Conservation (phyloP, 2,797 vertebrate species). For the Decapterus maruadsi region DNA sequence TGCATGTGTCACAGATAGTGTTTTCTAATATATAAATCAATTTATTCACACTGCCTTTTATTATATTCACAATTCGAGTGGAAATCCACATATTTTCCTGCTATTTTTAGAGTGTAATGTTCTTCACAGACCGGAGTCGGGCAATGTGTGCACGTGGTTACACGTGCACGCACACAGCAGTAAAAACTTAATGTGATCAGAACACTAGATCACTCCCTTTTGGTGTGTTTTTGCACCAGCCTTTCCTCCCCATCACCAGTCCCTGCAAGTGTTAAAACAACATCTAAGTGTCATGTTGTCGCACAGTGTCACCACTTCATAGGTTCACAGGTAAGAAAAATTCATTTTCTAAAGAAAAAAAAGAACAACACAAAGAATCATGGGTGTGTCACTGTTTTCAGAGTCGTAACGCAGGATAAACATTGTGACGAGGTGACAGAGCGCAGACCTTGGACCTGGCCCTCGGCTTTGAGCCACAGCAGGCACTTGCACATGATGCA, state of each 20-base stretch:
- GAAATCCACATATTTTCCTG: background rate
- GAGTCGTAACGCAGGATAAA: constrained; percentile 75
- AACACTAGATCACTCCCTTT: constrained; percentile 32
- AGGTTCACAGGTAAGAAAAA: constrained; percentile 60
- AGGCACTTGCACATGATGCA: constrained; percentile 68
- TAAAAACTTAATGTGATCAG: constrained; percentile 28
- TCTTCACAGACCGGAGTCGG: constrained; percentile 26
- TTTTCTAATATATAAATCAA: constrained; percentile 21
- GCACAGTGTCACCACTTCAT: constrained; percentile 65
- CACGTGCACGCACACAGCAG: constrained; percentile 2
- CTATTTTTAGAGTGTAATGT: constrained; percentile 21
- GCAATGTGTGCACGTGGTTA: background rate
- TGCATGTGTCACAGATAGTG: background rate
- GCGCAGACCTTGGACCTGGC: constrained; percentile 75
- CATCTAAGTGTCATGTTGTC: constrained; percentile 64
- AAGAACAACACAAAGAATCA: background rate
- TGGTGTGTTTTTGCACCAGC: constrained; percentile 25
- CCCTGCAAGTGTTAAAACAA: constrained; percentile 71
- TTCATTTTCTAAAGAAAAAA: constrained; percentile 32
- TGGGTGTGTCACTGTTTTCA: constrained; percentile 67
- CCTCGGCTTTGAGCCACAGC: constrained; percentile 68
- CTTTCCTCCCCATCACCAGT: constrained; percentile 46
- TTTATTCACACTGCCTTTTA: constrained; percentile 2
- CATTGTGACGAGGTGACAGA: constrained; percentile 74
- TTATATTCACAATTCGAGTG: background rate